Percentiles rank a stretch among this genome's conserved stretches.
Conservation (phyloP, 2,113 vertebrate genomes). For the Prolemur simus region DNA sequence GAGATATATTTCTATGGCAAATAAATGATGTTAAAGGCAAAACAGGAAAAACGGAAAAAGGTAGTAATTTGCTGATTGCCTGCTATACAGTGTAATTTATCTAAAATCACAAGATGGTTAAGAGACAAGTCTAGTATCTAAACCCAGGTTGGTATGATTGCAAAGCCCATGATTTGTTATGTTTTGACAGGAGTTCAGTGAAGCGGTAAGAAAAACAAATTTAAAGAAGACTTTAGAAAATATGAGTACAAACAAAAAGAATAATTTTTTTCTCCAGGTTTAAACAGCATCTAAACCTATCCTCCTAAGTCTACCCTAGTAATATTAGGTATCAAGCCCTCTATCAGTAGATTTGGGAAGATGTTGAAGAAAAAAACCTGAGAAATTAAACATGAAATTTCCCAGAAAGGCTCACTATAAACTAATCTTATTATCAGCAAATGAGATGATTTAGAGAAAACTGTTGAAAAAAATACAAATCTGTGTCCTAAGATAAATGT, state of each 20-base stretch:
- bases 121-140: background rate
- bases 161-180: background rate
- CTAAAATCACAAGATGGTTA: background rate
- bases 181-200: background rate
- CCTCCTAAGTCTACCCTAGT: background rate
- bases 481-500: background rate
- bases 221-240: constrained; percentile 8
- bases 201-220: background rate
- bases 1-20: background rate
- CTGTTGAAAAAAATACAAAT: background rate
- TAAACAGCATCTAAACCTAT: background rate
- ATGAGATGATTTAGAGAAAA: constrained; percentile 23
- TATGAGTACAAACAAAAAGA: background rate
- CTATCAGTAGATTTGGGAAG: background rate
- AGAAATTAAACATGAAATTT: background rate
- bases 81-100: background rate
- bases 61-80: background rate
- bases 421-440: background rate
- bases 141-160: background rate
- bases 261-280: background rate
- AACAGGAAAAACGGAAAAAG: background rate
- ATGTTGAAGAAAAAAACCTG: background rate
- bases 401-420: background rate
- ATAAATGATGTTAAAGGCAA: background rate
- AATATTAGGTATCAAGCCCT: background rate